Base-by-base conservation (phyloP, 2,113 vertebrate species). In the Microtus pennsylvanicus region DNA sequence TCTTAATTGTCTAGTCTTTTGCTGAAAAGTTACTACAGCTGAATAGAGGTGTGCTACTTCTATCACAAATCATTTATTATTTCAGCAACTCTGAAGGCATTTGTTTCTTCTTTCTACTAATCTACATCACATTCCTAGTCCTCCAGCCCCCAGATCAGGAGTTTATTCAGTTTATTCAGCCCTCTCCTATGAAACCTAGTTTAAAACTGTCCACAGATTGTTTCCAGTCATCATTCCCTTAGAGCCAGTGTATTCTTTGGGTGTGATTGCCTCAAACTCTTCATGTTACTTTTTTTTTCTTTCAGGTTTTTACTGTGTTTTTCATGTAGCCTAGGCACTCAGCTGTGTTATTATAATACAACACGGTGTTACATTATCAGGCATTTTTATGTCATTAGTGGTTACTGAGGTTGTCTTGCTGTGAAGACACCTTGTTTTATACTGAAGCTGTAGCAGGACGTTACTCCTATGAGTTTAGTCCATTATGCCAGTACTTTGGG, bases 151-250 rank as follows among this genome's bases (percentile, higher is more conserved):
- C 77, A 95, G 70, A 76, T 83, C 63, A 74, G 1, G 74, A 26
- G 50, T 96, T 92, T 58, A 75, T 85, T 94, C 55, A 26, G 50
- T 96, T 92, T 58, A 75, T 85, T 94, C 55, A 90, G 1, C 90
- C 92, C 45, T 81, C 22, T 93, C 74, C 28, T 77, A 0, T 80
- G 35, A 50, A 77, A 82, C 12, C 70, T 52, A 78, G 65, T 93
- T 94, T 96, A 93, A 96, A 93, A 86, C 35, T 8, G 42, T 94
- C 94, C 85, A 50, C n/a, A 28, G 85, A 21, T 55, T n/a, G 38
- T 89, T 89, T 87, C 50, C 35, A 52, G 33, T 94, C 24, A 65
- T 95, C 74, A 47, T 69, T 93, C 50, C 70, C 50, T 93, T 45
- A 90, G 35, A 96, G 75, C 4, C 70, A 87, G 5, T 90, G 52